phyloP scores from a whole-genome alignment of 2,888 invertebrate species.

The Serripes groenlandicus region DNA sequence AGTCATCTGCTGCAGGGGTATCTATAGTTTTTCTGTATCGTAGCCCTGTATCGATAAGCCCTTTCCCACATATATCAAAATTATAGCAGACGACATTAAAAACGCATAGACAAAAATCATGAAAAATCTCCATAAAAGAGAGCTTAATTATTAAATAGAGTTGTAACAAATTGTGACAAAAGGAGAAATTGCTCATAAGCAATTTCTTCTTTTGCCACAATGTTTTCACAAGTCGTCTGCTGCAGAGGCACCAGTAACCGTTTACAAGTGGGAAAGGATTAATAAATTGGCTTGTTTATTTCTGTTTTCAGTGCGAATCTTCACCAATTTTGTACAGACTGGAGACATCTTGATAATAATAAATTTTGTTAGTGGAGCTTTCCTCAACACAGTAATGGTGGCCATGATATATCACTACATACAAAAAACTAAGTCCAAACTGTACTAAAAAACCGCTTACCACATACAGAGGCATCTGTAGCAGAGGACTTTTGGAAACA shows the following conservation, averaged over 20 bases:
- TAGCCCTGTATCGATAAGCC: too few species aligned
- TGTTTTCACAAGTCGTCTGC: not conserved
- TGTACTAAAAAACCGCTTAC: slow-evolving; percentile 47
- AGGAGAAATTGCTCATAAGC: not conserved
- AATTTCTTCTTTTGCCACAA: slow-evolving; percentile 2
- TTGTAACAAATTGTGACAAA: not conserved
- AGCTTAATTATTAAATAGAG: too few species aligned
- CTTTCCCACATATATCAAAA: too few species aligned
- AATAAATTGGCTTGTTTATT: not conserved
- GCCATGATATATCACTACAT: slow-evolving; percentile 73
- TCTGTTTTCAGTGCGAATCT: slow-evolving; percentile 68
- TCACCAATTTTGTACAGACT: slow-evolving; percentile 76
- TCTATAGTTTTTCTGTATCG: too few species aligned
- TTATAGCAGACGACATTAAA: too few species aligned
- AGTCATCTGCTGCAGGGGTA: too few species aligned
- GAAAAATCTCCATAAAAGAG: too few species aligned
- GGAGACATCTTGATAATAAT: slow-evolving; percentile 72
- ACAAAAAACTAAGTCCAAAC: slow-evolving; percentile 60
- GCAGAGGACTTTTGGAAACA: too few species aligned
- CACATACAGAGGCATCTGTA: too few species aligned
- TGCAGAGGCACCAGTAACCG: not conserved
- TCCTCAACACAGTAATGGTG: slow-evolving; percentile 70
- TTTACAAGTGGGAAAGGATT: not conserved
- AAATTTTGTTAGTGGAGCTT: slow-evolving; percentile 69
- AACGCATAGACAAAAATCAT: too few species aligned